phyloP scores from a whole-genome alignment of 1,140 invertebrate genomes.

The Drosophila miranda region DNA sequence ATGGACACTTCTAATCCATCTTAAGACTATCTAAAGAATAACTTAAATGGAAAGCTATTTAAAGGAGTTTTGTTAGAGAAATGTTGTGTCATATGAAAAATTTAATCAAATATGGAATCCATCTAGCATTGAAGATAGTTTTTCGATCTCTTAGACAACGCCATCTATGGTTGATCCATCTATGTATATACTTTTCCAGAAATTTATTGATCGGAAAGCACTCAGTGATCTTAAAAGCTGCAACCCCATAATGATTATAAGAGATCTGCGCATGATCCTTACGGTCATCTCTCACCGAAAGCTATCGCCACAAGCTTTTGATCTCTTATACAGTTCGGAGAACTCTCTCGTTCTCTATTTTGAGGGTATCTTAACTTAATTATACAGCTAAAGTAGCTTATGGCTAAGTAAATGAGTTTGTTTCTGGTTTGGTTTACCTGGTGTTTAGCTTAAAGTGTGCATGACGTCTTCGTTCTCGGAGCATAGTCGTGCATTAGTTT shows the following conservation, averaged over 20 bases:
- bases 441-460: slow-evolving; percentile 82
- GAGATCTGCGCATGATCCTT: slow-evolving; percentile 27
- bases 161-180: slow-evolving; percentile 4
- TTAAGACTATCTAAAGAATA: too few species aligned
- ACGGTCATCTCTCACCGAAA: not conserved
- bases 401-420: slow-evolving; percentile 22
- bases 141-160: not conserved
- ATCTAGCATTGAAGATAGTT: too few species aligned
- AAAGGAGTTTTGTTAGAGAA: too few species aligned
- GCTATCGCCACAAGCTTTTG: not conserved
- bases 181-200: too few species aligned
- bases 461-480: slow-evolving; percentile 82
- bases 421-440: slow-evolving; percentile 66
- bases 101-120: too few species aligned
- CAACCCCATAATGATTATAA: slow-evolving; percentile 24
- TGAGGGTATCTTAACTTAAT: slow-evolving; percentile 14
- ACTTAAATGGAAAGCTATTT: too few species aligned
- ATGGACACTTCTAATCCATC: too few species aligned
- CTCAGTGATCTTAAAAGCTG: slow-evolving; percentile 2
- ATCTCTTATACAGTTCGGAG: slow-evolving; percentile 15
- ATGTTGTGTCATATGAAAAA: too few species aligned
- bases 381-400: slow-evolving; percentile 19
- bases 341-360: not conserved
- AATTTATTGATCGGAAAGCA: slow-evolving; percentile 1
- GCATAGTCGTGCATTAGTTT: slow-evolving; percentile 81